phyloP scores from a whole-genome alignment of 2,888 invertebrate species.

The Hyalella azteca region DNA sequence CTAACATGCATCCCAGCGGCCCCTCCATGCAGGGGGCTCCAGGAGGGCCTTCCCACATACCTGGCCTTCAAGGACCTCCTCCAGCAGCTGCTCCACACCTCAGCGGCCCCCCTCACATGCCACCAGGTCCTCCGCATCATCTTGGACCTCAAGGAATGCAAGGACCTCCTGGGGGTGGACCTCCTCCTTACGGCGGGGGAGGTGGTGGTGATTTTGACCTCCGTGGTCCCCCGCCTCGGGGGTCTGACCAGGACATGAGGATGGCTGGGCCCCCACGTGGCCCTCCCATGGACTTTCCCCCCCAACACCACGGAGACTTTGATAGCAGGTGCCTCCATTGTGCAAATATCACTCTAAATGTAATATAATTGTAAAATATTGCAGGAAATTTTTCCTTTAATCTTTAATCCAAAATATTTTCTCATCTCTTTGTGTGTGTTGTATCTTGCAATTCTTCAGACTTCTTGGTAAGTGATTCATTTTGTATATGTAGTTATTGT shows the following conservation, averaged over 20 bases:
- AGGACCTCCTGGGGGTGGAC: neutral
- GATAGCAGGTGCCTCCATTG: constrained; percentile 44
- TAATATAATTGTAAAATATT: no score
- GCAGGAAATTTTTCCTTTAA: no score
- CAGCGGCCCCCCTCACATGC: constrained; percentile 29
- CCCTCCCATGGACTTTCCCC: constrained; percentile 43
- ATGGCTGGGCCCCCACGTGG: constrained; percentile 27
- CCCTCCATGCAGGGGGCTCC: constrained; percentile 41
- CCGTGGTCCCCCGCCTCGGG: constrained; percentile 47
- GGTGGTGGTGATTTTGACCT: constrained; percentile 56
- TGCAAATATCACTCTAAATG: no score
- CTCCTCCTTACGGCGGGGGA: constrained; percentile 6
- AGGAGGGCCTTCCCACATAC: constrained; percentile 23
- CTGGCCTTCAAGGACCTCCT: constrained; percentile 8
- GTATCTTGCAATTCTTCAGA: no score
- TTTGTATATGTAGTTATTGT: no score
- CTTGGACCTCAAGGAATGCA: constrained; percentile 5
- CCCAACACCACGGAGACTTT: constrained; percentile 40
- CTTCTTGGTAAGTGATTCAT: no score
- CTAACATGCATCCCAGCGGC: constrained; percentile 43
- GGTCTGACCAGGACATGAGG: constrained; percentile 58
- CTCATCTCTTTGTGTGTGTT: no score
- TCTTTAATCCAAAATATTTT: no score
- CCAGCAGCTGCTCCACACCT: constrained; percentile 21
- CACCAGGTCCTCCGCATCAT: constrained; percentile 10